These are phyloP conservation scores for Xiphophorus maculatus DNA, from an alignment of 2,113 vertebrate genomes.

Conservation along the genomic window DNA sequence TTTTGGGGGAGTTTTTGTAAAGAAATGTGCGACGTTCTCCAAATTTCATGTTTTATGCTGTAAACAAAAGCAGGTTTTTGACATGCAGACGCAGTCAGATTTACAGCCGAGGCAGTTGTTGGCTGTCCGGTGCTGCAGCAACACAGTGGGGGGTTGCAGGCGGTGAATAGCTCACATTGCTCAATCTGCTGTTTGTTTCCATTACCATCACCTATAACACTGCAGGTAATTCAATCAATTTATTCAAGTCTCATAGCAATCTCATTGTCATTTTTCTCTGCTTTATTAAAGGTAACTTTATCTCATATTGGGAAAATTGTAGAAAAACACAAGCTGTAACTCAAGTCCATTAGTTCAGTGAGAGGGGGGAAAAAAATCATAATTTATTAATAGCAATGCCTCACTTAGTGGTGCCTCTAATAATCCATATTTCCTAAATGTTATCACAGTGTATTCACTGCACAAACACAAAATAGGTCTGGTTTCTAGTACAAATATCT, in stretches of 20 bases:
- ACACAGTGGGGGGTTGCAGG: conserved; percentile 23
- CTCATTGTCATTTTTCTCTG: background rate
- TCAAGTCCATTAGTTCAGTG: too few relatives aligned
- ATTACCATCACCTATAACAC: background rate
- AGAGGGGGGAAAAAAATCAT: too few relatives aligned
- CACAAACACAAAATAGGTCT: too few relatives aligned
- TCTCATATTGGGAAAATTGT: too few relatives aligned
- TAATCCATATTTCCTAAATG: too few relatives aligned
- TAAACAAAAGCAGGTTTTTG: background rate
- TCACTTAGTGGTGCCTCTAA: too few relatives aligned
- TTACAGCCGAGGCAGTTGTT: conserved; percentile 71
- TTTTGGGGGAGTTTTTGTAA: too few relatives aligned
- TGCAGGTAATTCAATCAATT: conserved; percentile 1
- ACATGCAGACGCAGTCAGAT: conserved; percentile 52
- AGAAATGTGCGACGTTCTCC: background rate
- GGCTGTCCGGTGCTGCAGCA: conserved; percentile 45
- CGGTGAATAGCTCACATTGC: conserved; percentile 37
- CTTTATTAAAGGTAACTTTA: background rate
- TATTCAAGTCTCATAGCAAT: background rate
- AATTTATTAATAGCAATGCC: too few relatives aligned
- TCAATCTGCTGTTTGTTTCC: conserved; percentile 45
- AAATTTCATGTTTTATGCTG: background rate
- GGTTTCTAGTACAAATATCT: too few relatives aligned
- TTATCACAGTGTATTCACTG: too few relatives aligned
- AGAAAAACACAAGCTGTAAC: too few relatives aligned